These are phyloP conservation scores for Oncorhynchus masou DNA, from an alignment of 2,113 vertebrate genomes.

Conservation along the genomic window DNA sequence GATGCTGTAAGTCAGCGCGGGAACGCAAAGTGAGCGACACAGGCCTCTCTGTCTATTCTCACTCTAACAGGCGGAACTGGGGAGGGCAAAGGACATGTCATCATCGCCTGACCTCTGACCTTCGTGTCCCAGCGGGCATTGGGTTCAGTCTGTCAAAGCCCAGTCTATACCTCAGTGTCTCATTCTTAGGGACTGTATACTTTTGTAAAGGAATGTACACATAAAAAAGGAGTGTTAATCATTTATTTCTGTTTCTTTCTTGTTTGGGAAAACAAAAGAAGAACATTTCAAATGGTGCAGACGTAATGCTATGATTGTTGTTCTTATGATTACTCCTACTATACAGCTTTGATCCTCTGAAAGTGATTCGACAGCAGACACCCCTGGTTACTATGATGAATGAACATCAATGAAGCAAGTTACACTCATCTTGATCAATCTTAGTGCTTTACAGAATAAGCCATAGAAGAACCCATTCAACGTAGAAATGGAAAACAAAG, in stretches of 20 bases:
- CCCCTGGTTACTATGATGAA: slow-evolving; percentile 38
- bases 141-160: slow-evolving; percentile 50
- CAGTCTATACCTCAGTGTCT: slow-evolving; percentile 71
- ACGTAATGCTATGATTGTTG: slow-evolving; percentile 62
- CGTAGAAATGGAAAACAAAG: slow-evolving; percentile 16
- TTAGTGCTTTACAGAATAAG: slow-evolving; percentile 69
- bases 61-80: slow-evolving; percentile 60
- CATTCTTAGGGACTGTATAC: slow-evolving; percentile 72
- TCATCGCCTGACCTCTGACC: slow-evolving; percentile 65
- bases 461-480: slow-evolving; percentile 64
- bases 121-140: slow-evolving; percentile 56
- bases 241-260: slow-evolving; percentile 53
- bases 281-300: slow-evolving; percentile 69
- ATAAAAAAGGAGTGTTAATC: slow-evolving; percentile 59
- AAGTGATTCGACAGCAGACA: slow-evolving; percentile 34
- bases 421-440: slow-evolving; percentile 56
- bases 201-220: slow-evolving; percentile 78
- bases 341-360: slow-evolving; percentile 48
- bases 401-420: slow-evolving; percentile 36
- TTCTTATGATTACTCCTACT: slow-evolving; percentile 49
- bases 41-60: slow-evolving; percentile 29
- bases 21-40: slow-evolving; percentile 27
- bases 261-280: slow-evolving; percentile 35
- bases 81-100: slow-evolving; percentile 37
- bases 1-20: slow-evolving; percentile 37